Evolutionary conservation across 2,113 vertebrate species (phyloP).

Genomic region (Reinhardtius hippoglossoides): DNA sequence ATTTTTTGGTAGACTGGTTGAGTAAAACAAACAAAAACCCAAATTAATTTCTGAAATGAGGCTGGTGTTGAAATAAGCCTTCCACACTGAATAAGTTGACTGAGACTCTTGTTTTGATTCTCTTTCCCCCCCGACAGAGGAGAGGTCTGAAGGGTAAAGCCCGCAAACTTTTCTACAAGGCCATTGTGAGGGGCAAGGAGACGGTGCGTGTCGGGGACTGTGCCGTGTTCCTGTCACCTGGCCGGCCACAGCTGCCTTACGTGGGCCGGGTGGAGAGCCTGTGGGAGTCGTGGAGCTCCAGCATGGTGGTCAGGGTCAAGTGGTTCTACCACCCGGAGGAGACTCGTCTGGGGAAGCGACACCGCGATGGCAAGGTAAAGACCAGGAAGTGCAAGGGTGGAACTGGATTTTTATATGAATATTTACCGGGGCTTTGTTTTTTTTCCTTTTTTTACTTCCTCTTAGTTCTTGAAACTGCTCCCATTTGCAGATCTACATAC

Average conservation of each 20-base stretch:
- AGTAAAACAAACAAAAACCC: slow-evolving; percentile 16
- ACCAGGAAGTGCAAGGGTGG: neutral
- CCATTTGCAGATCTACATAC: slow-evolving; percentile 31
- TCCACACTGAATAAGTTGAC: slow-evolving; percentile 28
- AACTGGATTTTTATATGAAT: too few relatives aligned
- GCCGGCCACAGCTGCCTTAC: slow-evolving; percentile 95
- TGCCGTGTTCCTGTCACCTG: slow-evolving; percentile 96
- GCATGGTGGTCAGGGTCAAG: slow-evolving; percentile 98
- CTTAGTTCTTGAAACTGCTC: slow-evolving; percentile 19
- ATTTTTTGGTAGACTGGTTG: slow-evolving; percentile 1
- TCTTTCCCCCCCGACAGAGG: slow-evolving; percentile 81
- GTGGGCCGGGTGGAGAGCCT: slow-evolving; percentile 98
- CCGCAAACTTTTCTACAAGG: slow-evolving; percentile 98
- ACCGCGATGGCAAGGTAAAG: slow-evolving; percentile 94
- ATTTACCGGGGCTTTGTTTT: slow-evolving; percentile 14
- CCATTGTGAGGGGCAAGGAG: slow-evolving; percentile 95
- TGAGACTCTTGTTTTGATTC: slow-evolving; percentile 32
- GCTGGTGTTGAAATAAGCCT: slow-evolving; percentile 17
- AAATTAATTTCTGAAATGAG: slow-evolving; percentile 15
- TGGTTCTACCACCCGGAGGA: slow-evolving; percentile 99
- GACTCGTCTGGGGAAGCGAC: slow-evolving; percentile 94
- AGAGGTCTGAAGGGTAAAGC: slow-evolving; percentile 98
- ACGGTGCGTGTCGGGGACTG: slow-evolving; percentile 93
- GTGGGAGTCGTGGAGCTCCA: slow-evolving; percentile 99
- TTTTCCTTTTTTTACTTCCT: slow-evolving; percentile 20